phyloP scores from a whole-genome alignment of 2,113 vertebrate genomes.

The Tetrao urogallus region DNA sequence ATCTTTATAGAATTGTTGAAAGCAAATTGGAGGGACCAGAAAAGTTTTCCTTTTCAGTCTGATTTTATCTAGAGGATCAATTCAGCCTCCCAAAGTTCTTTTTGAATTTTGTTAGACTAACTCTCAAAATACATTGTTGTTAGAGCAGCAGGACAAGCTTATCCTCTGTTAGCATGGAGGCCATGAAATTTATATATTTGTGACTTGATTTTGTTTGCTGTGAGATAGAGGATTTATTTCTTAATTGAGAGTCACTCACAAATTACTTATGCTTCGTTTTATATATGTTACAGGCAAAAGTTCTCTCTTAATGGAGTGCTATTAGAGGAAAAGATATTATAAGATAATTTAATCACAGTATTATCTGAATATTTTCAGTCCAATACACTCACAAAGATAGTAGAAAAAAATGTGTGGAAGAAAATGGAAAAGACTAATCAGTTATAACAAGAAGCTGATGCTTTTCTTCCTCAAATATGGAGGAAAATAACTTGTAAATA shows the following conservation, averaged over 20 bases:
- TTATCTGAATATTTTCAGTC: background rate
- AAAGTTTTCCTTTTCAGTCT: background rate
- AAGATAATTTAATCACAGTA: background rate
- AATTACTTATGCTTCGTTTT: background rate
- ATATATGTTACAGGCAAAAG: background rate
- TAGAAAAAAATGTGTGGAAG: background rate
- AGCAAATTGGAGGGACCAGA: background rate
- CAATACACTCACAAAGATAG: background rate
- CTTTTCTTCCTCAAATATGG: background rate
- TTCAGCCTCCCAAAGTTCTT: background rate
- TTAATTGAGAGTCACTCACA: background rate
- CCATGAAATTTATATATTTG: background rate
- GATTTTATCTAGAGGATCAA: background rate
- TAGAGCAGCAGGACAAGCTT: background rate
- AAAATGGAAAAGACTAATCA: background rate
- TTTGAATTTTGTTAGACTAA: background rate
- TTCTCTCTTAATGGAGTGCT: background rate
- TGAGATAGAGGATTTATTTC: background rate
- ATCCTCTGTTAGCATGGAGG: background rate
- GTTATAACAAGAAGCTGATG: background rate
- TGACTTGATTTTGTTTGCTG: background rate
- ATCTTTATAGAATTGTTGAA: background rate
- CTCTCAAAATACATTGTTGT: background rate
- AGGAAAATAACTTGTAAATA: background rate
- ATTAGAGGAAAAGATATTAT: background rate